phyloP scores from a whole-genome alignment of 2,113 vertebrate species.

The Larimichthys polyactis region DNA sequence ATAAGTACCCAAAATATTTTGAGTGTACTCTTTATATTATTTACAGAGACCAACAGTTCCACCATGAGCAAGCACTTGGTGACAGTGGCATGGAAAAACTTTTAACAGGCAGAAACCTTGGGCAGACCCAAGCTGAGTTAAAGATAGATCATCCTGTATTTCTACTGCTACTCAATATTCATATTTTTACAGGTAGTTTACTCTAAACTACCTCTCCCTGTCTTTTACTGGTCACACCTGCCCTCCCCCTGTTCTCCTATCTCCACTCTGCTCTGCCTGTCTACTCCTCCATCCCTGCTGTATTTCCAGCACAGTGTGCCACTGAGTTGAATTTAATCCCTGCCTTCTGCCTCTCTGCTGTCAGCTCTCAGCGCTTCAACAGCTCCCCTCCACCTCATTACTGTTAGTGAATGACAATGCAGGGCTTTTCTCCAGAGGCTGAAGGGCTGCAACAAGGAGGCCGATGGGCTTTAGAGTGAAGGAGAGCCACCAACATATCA shows the following conservation, averaged over 20 bases:
- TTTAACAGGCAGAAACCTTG: no score
- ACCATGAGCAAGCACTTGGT: no score
- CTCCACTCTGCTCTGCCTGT: background rate
- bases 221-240: background rate
- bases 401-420: slow-evolving; percentile 65
- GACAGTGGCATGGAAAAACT: no score
- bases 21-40: no score
- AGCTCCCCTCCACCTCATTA: slow-evolving; percentile 56
- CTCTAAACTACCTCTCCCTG: background rate
- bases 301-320: slow-evolving; percentile 35
- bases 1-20: no score
- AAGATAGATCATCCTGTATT: no score
- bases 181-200: background rate
- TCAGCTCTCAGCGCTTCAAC: slow-evolving; percentile 41
- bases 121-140: no score
- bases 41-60: no score
- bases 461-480: slow-evolving; percentile 29
- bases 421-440: slow-evolving; percentile 38
- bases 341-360: slow-evolving; percentile 41
- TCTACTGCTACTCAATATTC: background rate
- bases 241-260: background rate
- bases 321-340: slow-evolving; percentile 48
- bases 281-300: background rate
- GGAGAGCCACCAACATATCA: slow-evolving; percentile 1
- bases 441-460: slow-evolving; percentile 19